Conservation (phyloP, 2,113 vertebrate species). For the Xiphophorus hellerii region DNA sequence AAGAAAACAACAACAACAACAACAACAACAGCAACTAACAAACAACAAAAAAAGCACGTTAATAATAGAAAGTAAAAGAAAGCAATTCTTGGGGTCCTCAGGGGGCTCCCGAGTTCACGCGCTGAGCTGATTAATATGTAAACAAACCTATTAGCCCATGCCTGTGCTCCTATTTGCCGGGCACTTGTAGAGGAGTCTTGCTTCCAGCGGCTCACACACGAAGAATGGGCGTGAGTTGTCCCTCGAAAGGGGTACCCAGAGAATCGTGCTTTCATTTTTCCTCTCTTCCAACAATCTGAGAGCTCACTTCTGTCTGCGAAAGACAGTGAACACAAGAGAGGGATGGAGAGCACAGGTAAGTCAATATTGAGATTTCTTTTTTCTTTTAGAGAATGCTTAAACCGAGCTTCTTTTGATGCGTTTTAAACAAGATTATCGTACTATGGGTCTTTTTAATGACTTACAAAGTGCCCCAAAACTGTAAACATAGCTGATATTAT, state of each 20-base stretch:
- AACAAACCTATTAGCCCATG: conserved; percentile 61
- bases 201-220: conserved; percentile 59
- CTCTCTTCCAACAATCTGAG: conserved; percentile 76
- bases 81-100: conserved; percentile 50
- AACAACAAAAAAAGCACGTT: conserved; percentile 15
- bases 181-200: conserved; percentile 46
- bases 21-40: too few species aligned
- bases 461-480: conserved; percentile 20
- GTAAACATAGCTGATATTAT: conserved; percentile 1
- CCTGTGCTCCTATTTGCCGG: conserved; percentile 45
- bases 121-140: conserved; percentile 61
- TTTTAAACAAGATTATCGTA: neutral
- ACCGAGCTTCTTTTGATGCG: conserved; percentile 3
- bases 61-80: conserved; percentile 50
- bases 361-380: conserved; percentile 29
- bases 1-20: too few species aligned
- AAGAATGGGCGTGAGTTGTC: conserved; percentile 85
- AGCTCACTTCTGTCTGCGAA: conserved; percentile 66
- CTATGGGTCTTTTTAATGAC: neutral
- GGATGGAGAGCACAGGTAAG: conserved; percentile 90
- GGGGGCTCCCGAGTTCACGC: conserved; percentile 44
- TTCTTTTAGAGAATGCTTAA: neutral
- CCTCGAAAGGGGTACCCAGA: conserved; percentile 79
- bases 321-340: conserved; percentile 65
- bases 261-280: conserved; percentile 75